Evolutionary conservation across 53 echinoderm and acorn worm species (phyloP), one percentile per base, ranked within the genome.

Genomic region (Zoroaster sp.): DNA sequence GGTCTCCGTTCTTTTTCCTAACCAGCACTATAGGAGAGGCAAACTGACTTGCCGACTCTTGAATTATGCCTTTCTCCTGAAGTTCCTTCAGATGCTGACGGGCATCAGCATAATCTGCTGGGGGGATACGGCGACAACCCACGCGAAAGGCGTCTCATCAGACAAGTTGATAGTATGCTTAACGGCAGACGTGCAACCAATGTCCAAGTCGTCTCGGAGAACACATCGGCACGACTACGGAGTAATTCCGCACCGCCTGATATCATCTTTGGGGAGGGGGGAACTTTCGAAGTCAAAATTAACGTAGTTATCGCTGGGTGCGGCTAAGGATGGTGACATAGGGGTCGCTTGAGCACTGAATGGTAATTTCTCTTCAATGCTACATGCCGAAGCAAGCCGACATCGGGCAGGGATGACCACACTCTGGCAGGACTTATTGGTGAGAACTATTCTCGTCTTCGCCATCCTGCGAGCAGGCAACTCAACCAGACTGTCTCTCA

Each of bases 201-300:
- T 83, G 42, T 92, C 89, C 40, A 89, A 41, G 45, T 92, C 93
- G 18, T 75, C 73, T 45, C 12, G 47, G 91, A 87, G 82, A 93
- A 93, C 1, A 68, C 32, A 3, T 68, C 31, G 33, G 34, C 6
- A 5, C 34, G 39, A 9, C 12, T 41, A 2, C 28, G 40, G 13
- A 93, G 35, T n/a, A 87, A 40, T 9, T 65, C 35, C 2, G 7
- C 2, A 2, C 74, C 90, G 44, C 5, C 41, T 40, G 11, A 37
- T 52, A 65, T 66, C 43, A 40, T 87, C 87, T 18, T 15, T 45
- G 18, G 90, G 30, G 42, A 85, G 69, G 5, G 93, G 93, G 0
- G 90, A 87, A 31, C 75, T 87, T 0, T 74, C 67, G 2, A 93
- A 73, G 34, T 65, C 47, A 54, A 73, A 70, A 20, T 25, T 2